Evolutionary conservation across 1,140 invertebrate species (phyloP).

Genomic region (Acromyrmex heyeri): DNA sequence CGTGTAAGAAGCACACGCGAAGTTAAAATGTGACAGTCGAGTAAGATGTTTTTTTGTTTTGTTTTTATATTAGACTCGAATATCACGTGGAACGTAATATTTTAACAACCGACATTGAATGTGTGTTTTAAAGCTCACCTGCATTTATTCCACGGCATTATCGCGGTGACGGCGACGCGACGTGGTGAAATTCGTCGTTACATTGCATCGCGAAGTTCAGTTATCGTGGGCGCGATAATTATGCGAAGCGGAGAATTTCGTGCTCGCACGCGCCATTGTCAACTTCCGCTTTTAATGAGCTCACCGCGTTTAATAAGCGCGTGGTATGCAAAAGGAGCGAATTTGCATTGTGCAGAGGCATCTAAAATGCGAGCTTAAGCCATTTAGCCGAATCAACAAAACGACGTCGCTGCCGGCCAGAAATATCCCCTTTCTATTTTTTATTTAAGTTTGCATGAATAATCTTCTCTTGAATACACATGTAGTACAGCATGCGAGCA

Average conservation of each 20-base stretch:
- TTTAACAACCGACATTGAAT: not conserved
- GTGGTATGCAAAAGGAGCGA: constrained; percentile 21
- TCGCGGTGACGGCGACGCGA: not conserved
- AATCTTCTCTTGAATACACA: constrained; percentile 1
- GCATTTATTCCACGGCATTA: constrained; percentile 2
- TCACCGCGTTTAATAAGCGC: constrained; percentile 48
- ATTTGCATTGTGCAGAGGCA: constrained; percentile 32
- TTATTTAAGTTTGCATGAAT: constrained; percentile 56
- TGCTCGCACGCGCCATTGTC: constrained; percentile 21
- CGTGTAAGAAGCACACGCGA: not conserved
- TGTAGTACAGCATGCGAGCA: constrained; percentile 65
- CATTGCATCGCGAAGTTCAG: constrained; percentile 12
- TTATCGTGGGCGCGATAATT: constrained; percentile 45
- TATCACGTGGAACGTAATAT: constrained; percentile 10
- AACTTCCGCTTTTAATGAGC: constrained; percentile 58
- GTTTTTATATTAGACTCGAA: not conserved
- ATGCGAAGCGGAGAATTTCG: constrained; percentile 35
- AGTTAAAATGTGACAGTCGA: not conserved
- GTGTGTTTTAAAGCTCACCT: not conserved
- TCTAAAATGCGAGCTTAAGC: constrained; percentile 39
- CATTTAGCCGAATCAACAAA: constrained; percentile 40
- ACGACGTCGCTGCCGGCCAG: not conserved
- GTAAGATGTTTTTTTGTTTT: too few species aligned
- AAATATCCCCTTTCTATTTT: not conserved
- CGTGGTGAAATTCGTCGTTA: constrained; percentile 26